Base-by-base conservation (phyloP, 2,888 invertebrate genomes). In the Dioctria linearis region DNA sequence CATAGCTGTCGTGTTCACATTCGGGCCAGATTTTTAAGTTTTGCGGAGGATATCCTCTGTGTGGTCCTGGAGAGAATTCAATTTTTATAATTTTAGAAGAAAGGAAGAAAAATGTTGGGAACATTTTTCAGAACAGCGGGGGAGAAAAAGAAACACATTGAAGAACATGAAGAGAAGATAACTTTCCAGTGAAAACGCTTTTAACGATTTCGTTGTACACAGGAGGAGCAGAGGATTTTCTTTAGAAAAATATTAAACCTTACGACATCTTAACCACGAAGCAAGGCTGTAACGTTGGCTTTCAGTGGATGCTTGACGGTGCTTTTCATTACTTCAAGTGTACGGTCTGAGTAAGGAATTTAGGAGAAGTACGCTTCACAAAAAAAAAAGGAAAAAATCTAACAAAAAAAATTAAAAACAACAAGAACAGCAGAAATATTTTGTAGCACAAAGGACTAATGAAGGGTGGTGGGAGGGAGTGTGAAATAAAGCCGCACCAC, bases 261-360 rank as follows among this genome's bases (percentile, higher is more conserved):
- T 54, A 54, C 54, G 54, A 54, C 54, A 54, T 54, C 54, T 54
- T 54, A 54, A 54, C 54, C 54, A 54, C 54, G 54, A 54, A 54
- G 54, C 54, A n/a, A n/a, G 54, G 54, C 11, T 54, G 54, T 54
- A 54, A 11, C 54, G 54, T 54, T 54, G n/a, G 54, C 54, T 8
- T 54, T 8, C 11, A 54, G 9, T 54, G 54, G 54, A 54, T 54
- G 54, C n/a, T 54, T 54, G 54, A 54, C 54, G 54, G 54, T n/a
- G 11, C n/a, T 54, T 54, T 54, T 54, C 54, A 54, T 54, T 54
- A 54, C 54, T 54, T 54, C 54, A 54, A 54, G 54, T 54, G 54
- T n/a, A 4, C 54, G 54, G 11, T 46, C n/a, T 54, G 54, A 54
- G 54, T 54, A 54, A 54, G 54, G 11, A 54, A 54, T 54, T 54